Percentiles rank a stretch among this genome's conserved stretches.
Conservation (phyloP, 92 coral and sea anemone species). For the Epizoanthus scotinus region DNA sequence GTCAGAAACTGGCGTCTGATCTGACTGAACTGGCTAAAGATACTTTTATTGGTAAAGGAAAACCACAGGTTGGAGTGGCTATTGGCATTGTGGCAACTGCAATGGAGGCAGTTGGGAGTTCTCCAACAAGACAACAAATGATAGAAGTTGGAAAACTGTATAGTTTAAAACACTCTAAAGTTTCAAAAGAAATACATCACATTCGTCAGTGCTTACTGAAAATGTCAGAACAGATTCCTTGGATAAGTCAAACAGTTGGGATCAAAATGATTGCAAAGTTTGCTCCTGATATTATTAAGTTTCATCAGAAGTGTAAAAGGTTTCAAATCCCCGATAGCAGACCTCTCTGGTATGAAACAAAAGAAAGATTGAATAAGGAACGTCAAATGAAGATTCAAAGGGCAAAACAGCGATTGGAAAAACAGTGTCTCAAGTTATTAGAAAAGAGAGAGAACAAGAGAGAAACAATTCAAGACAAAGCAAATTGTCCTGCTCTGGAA, state of each 20-base stretch:
- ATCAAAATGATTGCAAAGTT: conserved; percentile 39
- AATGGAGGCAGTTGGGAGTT: conserved; percentile 22
- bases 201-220: conserved; percentile 37
- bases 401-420: conserved; percentile 52
- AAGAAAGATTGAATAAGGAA: conserved; percentile 35
- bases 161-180: neutral
- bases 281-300: conserved; percentile 54
- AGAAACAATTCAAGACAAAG: neutral
- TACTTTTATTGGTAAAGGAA: conserved; percentile 11
- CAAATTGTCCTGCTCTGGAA: neutral
- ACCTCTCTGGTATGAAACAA: conserved; percentile 45
- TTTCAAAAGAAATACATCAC: neutral
- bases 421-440: conserved; percentile 8
- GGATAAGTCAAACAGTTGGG: conserved; percentile 55
- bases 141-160: neutral
- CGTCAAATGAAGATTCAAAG: conserved; percentile 49
- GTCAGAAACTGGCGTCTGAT: conserved; percentile 46
- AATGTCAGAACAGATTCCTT: conserved; percentile 69
- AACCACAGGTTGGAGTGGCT: conserved; percentile 4
- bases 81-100: conserved; percentile 29
- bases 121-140: conserved; percentile 14
- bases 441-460: neutral
- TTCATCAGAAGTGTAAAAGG: conserved; percentile 52
- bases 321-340: conserved; percentile 40
- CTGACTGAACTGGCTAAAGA: conserved; percentile 49